Percentiles rank a stretch among this genome's conserved stretches.
Evolutionary conservation across 2,797 vertebrate species (phyloP).

Genomic region (Gastrophryne carolinensis): DNA sequence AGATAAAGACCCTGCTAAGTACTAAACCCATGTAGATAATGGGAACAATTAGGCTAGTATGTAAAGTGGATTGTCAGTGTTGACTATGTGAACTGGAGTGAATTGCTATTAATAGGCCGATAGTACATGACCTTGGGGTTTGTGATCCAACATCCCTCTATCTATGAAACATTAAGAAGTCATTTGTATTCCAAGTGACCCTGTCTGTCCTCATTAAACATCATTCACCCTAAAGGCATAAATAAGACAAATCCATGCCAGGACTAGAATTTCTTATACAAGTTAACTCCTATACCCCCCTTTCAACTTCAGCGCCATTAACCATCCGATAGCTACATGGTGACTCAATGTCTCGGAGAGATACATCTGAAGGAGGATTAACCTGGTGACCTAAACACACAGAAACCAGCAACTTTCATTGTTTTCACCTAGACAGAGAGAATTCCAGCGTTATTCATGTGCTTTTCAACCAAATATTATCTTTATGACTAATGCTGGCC

Average conservation of each 20-base stretch:
- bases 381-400: conserved; percentile 6
- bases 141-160: not conserved
- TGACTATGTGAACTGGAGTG: conserved; percentile 16
- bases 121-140: not conserved
- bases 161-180: not conserved
- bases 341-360: not conserved
- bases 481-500: not conserved
- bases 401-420: not conserved
- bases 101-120: not conserved
- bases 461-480: not conserved
- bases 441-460: conserved; percentile 2
- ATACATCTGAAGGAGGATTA: conserved; percentile 2
- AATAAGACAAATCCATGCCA: too few relatives aligned
- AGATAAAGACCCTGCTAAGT: conserved; percentile 9
- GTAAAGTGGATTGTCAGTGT: not conserved
- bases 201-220: not conserved
- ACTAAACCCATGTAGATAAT: conserved; percentile 12
- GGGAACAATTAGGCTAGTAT: conserved; percentile 29
- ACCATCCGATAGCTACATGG: not conserved
- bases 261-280: too few relatives aligned
- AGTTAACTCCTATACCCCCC: too few relatives aligned
- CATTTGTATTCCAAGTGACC: not conserved
- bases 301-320: not conserved
- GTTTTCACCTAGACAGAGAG: not conserved
- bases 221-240: too few relatives aligned